A percentile compares a stretch with the other conserved stretches of the same genome.
Evolutionary conservation across 2,113 vertebrate genomes (phyloP).

Genomic region (Phalacrocorax brasilianus): DNA sequence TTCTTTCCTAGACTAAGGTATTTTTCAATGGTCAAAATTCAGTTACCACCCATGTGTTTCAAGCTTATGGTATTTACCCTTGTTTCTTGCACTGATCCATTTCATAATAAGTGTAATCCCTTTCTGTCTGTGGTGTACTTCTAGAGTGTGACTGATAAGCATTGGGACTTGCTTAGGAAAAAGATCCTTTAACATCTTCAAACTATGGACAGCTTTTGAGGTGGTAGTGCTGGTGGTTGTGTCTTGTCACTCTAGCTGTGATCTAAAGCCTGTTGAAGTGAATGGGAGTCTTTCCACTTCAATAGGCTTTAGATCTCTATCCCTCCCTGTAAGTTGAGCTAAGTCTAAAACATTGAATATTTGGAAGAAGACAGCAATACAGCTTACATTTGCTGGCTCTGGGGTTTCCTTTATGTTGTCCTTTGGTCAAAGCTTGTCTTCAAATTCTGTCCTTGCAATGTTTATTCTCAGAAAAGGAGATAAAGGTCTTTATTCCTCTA

Average conservation of each 20-base stretch:
- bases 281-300: not conserved
- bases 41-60: not conserved
- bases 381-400: constrained; percentile 14
- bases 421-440: constrained; percentile 56
- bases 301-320: not conserved
- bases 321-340: not conserved
- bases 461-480: constrained; percentile 67
- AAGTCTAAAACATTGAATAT: not conserved
- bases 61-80: not conserved
- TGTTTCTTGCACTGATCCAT: not conserved
- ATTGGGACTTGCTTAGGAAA: not conserved
- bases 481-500: constrained; percentile 65
- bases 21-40: not conserved
- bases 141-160: not conserved
- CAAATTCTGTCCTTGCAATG: constrained; percentile 47
- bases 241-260: not conserved
- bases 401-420: constrained; percentile 23
- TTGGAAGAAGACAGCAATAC: constrained; percentile 15
- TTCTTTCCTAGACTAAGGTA: not conserved
- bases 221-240: not conserved
- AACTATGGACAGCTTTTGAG: not conserved
- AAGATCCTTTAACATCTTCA: not conserved
- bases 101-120: not conserved
- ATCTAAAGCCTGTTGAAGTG: not conserved
- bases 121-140: not conserved